Conservation (phyloP, 2,797 vertebrate genomes). For the Hyperoplus immaculatus region DNA sequence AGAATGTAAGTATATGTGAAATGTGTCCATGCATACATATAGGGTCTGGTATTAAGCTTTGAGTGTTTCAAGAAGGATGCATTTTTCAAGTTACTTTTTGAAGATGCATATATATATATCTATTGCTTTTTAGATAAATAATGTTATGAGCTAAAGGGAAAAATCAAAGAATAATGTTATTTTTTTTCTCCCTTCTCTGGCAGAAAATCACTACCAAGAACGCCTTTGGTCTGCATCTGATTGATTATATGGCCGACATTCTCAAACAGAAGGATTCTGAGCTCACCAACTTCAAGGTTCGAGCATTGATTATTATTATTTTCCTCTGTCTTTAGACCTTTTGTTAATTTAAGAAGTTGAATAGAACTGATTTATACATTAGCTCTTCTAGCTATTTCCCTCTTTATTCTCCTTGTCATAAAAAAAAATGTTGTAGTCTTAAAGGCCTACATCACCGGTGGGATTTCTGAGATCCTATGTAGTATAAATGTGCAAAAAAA, state of each 20-base stretch:
- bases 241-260: slow-evolving; percentile 96
- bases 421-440: background rate
- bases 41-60: background rate
- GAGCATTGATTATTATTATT: slow-evolving; percentile 2
- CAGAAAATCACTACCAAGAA: slow-evolving; percentile 99
- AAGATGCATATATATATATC: background rate
- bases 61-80: background rate
- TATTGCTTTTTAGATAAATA: background rate
- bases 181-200: slow-evolving; percentile 11
- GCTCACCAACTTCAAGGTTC: slow-evolving; percentile 95
- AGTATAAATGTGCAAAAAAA: too few relatives aligned
- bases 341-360: background rate
- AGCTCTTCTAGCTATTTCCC: background rate
- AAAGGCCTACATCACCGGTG: too few relatives aligned
- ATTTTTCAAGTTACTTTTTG: background rate
- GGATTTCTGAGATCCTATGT: too few relatives aligned
- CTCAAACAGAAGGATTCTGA: slow-evolving; percentile 93
- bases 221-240: slow-evolving; percentile 95
- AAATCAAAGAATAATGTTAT: background rate
- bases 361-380: background rate
- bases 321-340: background rate
- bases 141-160: fast-evolving
- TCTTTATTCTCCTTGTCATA: background rate
- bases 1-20: slow-evolving; percentile 90
- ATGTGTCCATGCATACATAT: background rate